A percentile compares a stretch with the other conserved stretches of the same genome.
Conservation (phyloP, 2,888 invertebrate genomes). For the Trichopoda pennipes region DNA sequence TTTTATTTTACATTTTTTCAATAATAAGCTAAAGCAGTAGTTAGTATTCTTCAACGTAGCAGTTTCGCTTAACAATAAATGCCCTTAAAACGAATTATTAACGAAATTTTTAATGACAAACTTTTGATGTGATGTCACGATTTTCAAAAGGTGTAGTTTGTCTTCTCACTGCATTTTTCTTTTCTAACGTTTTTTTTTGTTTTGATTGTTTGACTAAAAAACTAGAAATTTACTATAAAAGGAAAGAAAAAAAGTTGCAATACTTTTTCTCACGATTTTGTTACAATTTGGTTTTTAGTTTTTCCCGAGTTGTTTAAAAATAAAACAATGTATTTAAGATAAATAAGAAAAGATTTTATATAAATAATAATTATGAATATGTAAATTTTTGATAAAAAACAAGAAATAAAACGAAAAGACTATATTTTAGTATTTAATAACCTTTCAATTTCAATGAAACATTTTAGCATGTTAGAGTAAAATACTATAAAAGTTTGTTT, state of each 20-base stretch:
- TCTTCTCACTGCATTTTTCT: conserved; percentile 58
- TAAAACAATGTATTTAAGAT: conserved; percentile 17
- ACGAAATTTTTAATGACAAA: conserved; percentile 81
- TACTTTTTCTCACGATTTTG: conserved; percentile 77
- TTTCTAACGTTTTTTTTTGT: conserved; percentile 31
- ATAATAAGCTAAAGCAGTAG: conserved; percentile 19
- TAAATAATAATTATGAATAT: neutral
- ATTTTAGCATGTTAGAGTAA: neutral
- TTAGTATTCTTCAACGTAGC: conserved; percentile 19
- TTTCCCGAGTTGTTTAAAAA: neutral
- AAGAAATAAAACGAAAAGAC: neutral
- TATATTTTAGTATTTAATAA: neutral
- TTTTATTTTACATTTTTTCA: conserved; percentile 3
- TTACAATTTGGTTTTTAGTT: conserved; percentile 72
- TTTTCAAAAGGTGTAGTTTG: conserved; percentile 74
- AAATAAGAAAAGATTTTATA: conserved; percentile 6
- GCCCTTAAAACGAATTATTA: conserved; percentile 78
- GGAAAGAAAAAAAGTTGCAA: conserved; percentile 53
- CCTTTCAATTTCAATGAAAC: neutral
- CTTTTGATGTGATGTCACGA: conserved; percentile 81
- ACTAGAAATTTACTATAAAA: conserved; percentile 26
- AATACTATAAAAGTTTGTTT: neutral
- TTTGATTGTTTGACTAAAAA: conserved; percentile 49
- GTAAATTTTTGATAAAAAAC: neutral
- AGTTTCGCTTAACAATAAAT: conserved; percentile 63